Evolutionary conservation across 2,113 vertebrate genomes (phyloP).

Genomic region (Ceuthmochares aereus): DNA sequence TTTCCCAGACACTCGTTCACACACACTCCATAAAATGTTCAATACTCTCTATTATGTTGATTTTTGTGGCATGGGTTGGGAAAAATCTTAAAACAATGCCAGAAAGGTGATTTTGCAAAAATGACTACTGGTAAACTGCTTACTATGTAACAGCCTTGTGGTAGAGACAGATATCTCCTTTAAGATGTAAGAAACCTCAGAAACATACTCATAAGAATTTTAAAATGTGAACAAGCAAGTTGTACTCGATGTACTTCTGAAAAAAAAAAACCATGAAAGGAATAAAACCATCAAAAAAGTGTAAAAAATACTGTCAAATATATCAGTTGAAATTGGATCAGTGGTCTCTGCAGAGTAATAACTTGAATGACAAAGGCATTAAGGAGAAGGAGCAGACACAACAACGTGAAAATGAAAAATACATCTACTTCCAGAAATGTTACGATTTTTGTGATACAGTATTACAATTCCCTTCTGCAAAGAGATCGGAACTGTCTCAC

Average conservation of each 20-base stretch:
- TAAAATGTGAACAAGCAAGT: background rate
- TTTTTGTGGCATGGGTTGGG: background rate
- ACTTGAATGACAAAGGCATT: background rate
- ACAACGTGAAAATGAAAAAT: background rate
- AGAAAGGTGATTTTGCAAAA: background rate
- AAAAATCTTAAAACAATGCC: background rate
- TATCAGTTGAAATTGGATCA: background rate
- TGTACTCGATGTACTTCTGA: background rate
- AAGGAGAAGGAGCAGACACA: background rate
- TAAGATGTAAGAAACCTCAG: background rate
- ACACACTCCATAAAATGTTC: background rate
- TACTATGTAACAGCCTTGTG: background rate
- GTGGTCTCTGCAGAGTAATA: background rate
- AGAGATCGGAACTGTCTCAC: background rate
- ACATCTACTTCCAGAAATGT: background rate
- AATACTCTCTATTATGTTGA: background rate
- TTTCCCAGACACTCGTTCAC: background rate
- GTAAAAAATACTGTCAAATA: background rate
- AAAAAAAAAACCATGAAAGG: background rate
- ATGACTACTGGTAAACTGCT: background rate
- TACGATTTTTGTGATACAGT: background rate
- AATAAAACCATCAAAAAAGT: background rate
- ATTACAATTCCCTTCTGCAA: background rate
- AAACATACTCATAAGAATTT: background rate
- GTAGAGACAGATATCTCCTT: background rate